Base-by-base conservation (phyloP, 2,113 vertebrate species). In the Malurus cyaneus region DNA sequence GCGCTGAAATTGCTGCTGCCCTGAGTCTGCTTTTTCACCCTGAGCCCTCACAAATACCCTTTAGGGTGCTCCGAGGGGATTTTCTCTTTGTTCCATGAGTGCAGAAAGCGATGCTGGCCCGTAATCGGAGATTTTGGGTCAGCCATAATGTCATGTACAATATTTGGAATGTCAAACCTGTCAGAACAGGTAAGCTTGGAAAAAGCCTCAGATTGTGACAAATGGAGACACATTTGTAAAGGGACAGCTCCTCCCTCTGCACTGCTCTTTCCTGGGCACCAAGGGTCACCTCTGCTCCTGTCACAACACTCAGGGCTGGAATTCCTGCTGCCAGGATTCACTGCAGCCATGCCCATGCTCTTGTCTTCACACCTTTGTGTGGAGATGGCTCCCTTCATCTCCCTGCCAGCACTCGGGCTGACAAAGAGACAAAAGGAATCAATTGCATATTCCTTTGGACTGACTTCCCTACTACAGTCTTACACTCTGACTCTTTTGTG, bases 361-460 rank as follows among this genome's bases (percentile, higher is more conserved):
- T 14, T 5, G 0, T 6, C 69, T 8, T 53, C 49, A 12, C 60
- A 12, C 65, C 60, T 53, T 1, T 1, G 16, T 2, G 53, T 0
- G 12, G 16, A 18, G 29, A 8, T 2, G 25, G 24, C 4, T 60
- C 4, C 50, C 29, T 21, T 9, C 5, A 13, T 19, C 36, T 23
- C 44, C 4, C 59, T 23, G 15, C 26, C 50, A 18, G 49, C 18
- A 3, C 44, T 56, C 6, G 32, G 25, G 49, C 65, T 10, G 11
- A 42, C 4, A 11, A 57, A 57, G 16, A 89, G 36, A 31, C n/a
- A 13, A 42, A 62, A 76, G 21, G 52, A 85, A 47, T 0, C 36
- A 8, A 89, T 53, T 69, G 41, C 36, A 41, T 15, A 69, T 85
- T 87, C 49, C 41, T 61, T 72, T 39, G 70, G 17, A 18, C 29